Evolutionary conservation across 2,797 vertebrate genomes (phyloP), one percentile per base, ranked within the genome.

Genomic region (Cyprinella venusta): DNA sequence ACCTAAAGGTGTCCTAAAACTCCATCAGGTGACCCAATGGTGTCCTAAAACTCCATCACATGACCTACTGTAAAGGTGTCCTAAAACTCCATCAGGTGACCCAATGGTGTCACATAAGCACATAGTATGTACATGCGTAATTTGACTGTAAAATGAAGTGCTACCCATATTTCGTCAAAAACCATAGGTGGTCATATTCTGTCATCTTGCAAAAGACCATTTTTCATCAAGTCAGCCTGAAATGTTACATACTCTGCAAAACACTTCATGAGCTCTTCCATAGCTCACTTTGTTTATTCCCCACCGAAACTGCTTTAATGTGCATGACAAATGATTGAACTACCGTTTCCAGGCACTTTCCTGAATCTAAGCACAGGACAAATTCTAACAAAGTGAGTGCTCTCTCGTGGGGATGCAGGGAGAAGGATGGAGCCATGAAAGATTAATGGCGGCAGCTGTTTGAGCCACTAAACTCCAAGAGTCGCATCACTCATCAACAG

Each of bases 361-460:
- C 65, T 61, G 70, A 74, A 85, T 84, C 76, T 84, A 79, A 86
- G 85, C 79, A 81, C 65, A 88, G 86, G 85, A 85, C 87, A 88
- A 85, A 87, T 75, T 83, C 81, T 72, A 68, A 87, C 84, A 87
- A 80, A 88, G 80, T 87, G 86, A 85, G 63, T 69, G 83, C 78
- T 76, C 74, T 78, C 89, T 85, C 84, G 54, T 21, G 80, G 82
- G 82, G 78, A 64, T 38, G 52, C 77, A 24, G 74, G 61, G 79
- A 78, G 79, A 88, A 87, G 87, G 84, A 84, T 87, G 83, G 81
- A 82, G 76, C 74, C 79, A 84, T 89, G 64, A 89, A 89, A 89
- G 83, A 89, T 89, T 88, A 88, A 89, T 84, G 84, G 72, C 76
- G 84, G 84, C 89, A 90, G 87, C 88, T 90, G 89, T 88, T 88